Evolutionary conservation across 2,888 invertebrate genomes (phyloP).

Genomic region (Buathra laborator): DNA sequence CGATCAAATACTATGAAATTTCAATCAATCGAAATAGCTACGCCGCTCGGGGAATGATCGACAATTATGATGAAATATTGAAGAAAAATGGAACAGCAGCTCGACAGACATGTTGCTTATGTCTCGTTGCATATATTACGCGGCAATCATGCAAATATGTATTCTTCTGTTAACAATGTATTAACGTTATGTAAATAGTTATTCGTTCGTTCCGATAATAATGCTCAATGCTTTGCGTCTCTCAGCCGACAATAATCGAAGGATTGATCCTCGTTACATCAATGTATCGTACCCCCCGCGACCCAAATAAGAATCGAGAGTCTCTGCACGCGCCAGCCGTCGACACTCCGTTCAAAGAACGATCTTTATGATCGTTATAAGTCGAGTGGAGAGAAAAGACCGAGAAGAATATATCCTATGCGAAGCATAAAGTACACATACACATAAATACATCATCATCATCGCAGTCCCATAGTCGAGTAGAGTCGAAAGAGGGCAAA

Average conservation of each 20-base stretch:
- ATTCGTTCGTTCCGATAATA: not conserved
- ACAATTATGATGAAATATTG: not conserved
- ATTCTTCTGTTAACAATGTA: not conserved
- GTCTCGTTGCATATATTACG: not conserved
- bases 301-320: constrained; percentile 55
- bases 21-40: constrained; percentile 12
- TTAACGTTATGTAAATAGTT: not conserved
- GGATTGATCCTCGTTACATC: constrained; percentile 42
- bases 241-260: constrained; percentile 4
- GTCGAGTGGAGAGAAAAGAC: constrained; percentile 48
- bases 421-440: not conserved
- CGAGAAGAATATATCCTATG: constrained; percentile 46
- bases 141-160: too few relatives aligned
- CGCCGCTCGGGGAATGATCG: not conserved
- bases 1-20: constrained; percentile 43
- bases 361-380: constrained; percentile 66
- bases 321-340: constrained; percentile 61
- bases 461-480: constrained; percentile 5
- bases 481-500: constrained; percentile 60
- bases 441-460: not conserved
- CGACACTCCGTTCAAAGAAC: constrained; percentile 44
- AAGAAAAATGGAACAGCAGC: not conserved
- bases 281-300: constrained; percentile 54
- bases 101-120: not conserved
- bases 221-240: not conserved